Percentiles rank a stretch among this genome's conserved stretches.
Evolutionary conservation across 2,113 vertebrate genomes (phyloP).

Genomic region (Odobenus rosmarus): DNA sequence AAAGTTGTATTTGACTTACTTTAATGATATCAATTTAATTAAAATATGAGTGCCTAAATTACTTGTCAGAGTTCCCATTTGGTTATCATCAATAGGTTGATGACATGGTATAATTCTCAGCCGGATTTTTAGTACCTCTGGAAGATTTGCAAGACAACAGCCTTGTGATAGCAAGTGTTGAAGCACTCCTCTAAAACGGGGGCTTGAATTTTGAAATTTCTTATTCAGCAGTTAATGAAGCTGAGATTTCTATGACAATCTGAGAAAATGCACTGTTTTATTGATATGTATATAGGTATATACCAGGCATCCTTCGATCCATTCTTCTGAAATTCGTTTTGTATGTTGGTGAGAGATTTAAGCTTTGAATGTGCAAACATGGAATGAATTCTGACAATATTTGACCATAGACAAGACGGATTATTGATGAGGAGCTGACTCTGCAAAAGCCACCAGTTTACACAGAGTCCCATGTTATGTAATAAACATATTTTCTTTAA

Average conservation of each 20-base stretch:
- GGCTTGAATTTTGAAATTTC: not conserved
- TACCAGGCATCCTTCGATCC: not conserved
- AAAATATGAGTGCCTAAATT: not conserved
- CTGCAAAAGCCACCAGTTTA: not conserved
- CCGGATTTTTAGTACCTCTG: not conserved
- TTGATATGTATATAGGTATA: not conserved
- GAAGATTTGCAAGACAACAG: not conserved
- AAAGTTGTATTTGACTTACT: not conserved
- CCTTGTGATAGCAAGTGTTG: not conserved
- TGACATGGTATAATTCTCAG: not conserved
- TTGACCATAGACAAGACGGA: not conserved
- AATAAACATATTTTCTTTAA: not conserved
- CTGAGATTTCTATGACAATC: not conserved
- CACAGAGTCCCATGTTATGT: not conserved
- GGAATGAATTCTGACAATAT: not conserved
- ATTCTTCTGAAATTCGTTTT: not conserved
- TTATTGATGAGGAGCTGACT: not conserved
- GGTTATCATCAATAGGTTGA: not conserved
- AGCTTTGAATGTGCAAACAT: not conserved
- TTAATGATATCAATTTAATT: not conserved
- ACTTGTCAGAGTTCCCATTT: not conserved
- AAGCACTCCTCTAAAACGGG: not conserved
- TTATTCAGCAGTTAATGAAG: not conserved
- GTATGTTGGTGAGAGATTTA: not conserved
- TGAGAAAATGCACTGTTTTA: not conserved